Evolutionary conservation across 2,113 vertebrate genomes (phyloP).

Genomic region (Crotalus helleri): DNA sequence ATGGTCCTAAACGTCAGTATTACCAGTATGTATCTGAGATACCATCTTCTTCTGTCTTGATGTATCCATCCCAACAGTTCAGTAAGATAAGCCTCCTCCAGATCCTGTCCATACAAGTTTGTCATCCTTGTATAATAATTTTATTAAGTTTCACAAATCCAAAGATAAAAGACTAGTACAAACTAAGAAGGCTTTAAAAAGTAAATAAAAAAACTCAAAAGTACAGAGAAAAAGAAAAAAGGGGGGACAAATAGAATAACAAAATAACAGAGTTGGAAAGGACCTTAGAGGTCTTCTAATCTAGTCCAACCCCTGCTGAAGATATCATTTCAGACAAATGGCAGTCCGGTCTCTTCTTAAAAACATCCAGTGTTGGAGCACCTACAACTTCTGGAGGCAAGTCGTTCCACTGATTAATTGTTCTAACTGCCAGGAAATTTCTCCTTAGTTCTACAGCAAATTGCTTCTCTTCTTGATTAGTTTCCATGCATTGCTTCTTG

Average conservation of each 20-base stretch:
- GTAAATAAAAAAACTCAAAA: background rate
- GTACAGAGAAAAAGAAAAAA: background rate
- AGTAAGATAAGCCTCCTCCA: background rate
- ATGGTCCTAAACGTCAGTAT: background rate
- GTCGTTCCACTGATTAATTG: too few species aligned
- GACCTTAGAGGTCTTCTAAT: too few species aligned
- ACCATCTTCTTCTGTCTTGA: too few species aligned
- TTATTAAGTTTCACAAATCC: background rate
- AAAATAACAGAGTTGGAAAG: too few species aligned
- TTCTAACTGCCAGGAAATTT: background rate
- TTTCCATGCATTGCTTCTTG: background rate
- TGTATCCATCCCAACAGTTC: background rate
- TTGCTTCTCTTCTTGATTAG: background rate
- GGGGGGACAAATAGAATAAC: too few species aligned
- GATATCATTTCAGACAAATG: too few species aligned
- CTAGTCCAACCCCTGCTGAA: too few species aligned
- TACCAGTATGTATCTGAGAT: too few species aligned
- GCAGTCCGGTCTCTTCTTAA: too few species aligned
- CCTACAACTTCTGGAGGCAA: too few species aligned
- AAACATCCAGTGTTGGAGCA: background rate
- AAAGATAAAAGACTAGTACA: background rate
- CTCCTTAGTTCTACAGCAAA: background rate
- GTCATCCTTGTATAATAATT: background rate
- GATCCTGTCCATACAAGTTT: background rate
- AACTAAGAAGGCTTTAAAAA: background rate